A percentile compares a stretch with the other conserved stretches of the same genome.
These are phyloP conservation scores for Redunca redunca DNA, from an alignment of 2,113 vertebrate species.

Conservation along the genomic window DNA sequence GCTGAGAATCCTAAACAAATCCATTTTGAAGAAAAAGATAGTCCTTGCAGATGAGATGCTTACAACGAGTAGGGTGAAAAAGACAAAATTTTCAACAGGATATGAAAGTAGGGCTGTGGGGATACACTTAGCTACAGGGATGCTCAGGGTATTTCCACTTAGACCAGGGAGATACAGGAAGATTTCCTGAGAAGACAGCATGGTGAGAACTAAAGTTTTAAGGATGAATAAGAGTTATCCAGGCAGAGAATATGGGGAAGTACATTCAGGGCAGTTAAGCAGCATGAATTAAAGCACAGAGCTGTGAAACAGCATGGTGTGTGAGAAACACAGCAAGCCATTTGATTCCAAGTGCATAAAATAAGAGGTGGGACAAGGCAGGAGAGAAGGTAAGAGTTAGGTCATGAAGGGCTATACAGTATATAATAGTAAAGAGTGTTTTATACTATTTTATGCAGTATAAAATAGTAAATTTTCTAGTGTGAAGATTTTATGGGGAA, in stretches of 20 bases:
- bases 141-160: background rate
- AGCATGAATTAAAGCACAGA: slow-evolving; percentile 46
- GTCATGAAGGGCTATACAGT: background rate
- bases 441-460: background rate
- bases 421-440: background rate
- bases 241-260: slow-evolving; percentile 49
- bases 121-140: background rate
- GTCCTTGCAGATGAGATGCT: background rate
- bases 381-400: background rate
- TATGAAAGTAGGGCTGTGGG: background rate
- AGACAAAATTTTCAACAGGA: background rate
- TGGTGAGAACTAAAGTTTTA: slow-evolving; percentile 42
- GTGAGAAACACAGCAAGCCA: slow-evolving; percentile 32
- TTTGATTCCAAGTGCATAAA: slow-evolving; percentile 29
- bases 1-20: background rate
- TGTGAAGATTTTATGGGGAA: background rate
- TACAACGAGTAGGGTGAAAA: background rate
- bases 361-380: slow-evolving; percentile 20
- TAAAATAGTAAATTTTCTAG: background rate
- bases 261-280: slow-evolving; percentile 49
- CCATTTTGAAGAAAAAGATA: background rate
- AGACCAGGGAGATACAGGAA: background rate
- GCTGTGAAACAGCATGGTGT: slow-evolving; percentile 54
- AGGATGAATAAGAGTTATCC: slow-evolving; percentile 66
- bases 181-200: slow-evolving; percentile 44